These are phyloP conservation scores for Echeneis naucrates DNA, from an alignment of 2,797 vertebrate species.

Conservation along the genomic window DNA sequence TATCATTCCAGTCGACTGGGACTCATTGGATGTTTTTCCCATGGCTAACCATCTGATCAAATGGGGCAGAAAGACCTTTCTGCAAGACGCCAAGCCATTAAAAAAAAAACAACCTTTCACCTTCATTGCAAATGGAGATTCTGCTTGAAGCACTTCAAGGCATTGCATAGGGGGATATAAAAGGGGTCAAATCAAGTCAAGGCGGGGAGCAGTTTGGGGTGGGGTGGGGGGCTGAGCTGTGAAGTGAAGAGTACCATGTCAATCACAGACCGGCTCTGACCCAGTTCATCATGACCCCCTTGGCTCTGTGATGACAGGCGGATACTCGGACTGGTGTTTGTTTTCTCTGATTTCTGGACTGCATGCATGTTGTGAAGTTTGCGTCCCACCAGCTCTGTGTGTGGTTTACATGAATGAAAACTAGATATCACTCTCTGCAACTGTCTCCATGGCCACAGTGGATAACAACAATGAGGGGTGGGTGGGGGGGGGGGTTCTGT, in stretches of 20 bases:
- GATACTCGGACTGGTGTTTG: background rate
- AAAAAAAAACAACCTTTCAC: background rate
- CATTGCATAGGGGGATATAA: background rate
- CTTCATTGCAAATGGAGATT: background rate
- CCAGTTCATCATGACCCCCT: background rate
- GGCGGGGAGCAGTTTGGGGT: background rate
- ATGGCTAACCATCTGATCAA: background rate
- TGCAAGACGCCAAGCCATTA: background rate
- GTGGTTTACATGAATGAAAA: background rate
- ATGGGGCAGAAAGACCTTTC: background rate
- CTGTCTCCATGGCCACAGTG: no score
- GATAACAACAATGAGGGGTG: no score
- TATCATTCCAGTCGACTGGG: constrained; percentile 9
- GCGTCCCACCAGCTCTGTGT: background rate
- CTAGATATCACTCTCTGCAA: no score
- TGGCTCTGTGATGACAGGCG: constrained; percentile 4
- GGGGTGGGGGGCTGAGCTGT: no score
- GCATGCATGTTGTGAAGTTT: background rate
- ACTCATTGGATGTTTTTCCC: background rate
- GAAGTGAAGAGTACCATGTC: background rate
- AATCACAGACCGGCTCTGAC: constrained; percentile 1
- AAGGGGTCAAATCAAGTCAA: background rate
- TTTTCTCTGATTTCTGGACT: background rate
- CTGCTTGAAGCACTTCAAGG: background rate
- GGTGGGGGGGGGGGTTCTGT: no score